Percentiles rank a stretch among this genome's conserved stretches.
Evolutionary conservation across 2,888 invertebrate genomes (phyloP).

Genomic region (Hypomecis atomaria): DNA sequence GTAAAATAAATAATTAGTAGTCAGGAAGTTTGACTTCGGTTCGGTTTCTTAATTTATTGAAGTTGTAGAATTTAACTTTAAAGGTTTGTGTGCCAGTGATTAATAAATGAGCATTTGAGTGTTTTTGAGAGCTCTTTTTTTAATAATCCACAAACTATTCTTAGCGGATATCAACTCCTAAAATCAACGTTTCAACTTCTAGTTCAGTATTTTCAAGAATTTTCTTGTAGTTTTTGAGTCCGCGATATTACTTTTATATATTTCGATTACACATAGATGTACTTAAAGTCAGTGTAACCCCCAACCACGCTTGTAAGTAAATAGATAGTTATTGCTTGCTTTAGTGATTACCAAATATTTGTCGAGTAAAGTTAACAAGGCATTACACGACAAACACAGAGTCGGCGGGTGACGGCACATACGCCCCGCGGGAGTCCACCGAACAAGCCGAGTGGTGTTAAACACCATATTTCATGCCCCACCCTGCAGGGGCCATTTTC

Average conservation of each 20-base stretch:
- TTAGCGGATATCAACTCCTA: too few species aligned
- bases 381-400: slow-evolving; percentile 29
- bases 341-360: slow-evolving; percentile 32
- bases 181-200: too few species aligned
- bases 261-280: too few species aligned
- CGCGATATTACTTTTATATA: too few species aligned
- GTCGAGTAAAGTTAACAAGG: slow-evolving; percentile 39
- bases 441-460: slow-evolving; percentile 78
- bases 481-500: slow-evolving; percentile 70
- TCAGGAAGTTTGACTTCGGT: background rate
- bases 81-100: too few species aligned
- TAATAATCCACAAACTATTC: too few species aligned
- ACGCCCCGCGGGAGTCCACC: slow-evolving; percentile 59
- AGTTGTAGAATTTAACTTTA: too few species aligned
- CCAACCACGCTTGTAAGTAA: background rate
- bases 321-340: slow-evolving; percentile 9
- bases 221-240: too few species aligned
- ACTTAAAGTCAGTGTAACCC: background rate
- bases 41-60: background rate
- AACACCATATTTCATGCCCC: slow-evolving; percentile 78
- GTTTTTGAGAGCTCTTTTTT: too few species aligned
- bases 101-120: too few species aligned
- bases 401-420: slow-evolving; percentile 41
- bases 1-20: slow-evolving; percentile 13
- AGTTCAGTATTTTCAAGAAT: too few species aligned